A percentile compares a stretch with the other conserved stretches of the same genome.
Evolutionary conservation across 2,113 vertebrate genomes (phyloP).

Genomic region (Antechinus stuartii): DNA sequence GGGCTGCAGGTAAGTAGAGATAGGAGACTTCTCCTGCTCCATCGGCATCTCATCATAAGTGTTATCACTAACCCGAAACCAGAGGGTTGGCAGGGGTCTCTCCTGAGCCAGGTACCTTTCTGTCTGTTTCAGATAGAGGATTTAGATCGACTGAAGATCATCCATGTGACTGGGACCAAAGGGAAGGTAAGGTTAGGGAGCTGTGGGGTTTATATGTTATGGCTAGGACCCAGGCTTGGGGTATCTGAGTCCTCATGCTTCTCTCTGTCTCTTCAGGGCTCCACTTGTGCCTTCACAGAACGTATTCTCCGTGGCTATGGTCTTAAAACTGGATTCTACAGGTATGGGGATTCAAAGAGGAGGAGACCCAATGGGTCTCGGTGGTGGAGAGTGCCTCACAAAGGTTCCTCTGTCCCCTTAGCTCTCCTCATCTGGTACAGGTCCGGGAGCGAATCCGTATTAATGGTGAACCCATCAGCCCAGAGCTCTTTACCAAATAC

Average conservation of each 20-base stretch:
- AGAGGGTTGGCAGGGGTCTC: neutral
- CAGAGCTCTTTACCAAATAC: slow-evolving; percentile 94
- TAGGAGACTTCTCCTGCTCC: rapidly evolving
- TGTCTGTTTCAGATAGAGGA: slow-evolving; percentile 89
- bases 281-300: slow-evolving; percentile 94
- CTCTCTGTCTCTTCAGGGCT: slow-evolving; percentile 86
- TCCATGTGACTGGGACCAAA: slow-evolving; percentile 97
- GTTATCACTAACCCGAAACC: neutral
- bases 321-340: slow-evolving; percentile 96
- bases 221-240: neutral
- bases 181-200: slow-evolving; percentile 91
- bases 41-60: neutral
- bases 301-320: slow-evolving; percentile 91
- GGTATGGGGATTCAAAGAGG: slow-evolving; percentile 81
- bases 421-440: slow-evolving; percentile 97
- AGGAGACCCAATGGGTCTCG: neutral
- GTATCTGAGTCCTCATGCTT: neutral
- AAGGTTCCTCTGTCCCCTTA: slow-evolving; percentile 73
- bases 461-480: slow-evolving; percentile 93
- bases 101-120: slow-evolving; percentile 49
- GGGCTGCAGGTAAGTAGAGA: slow-evolving; percentile 87
- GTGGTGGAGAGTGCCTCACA: neutral
- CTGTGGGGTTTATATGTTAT: neutral
- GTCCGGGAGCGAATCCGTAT: slow-evolving; percentile 96
- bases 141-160: slow-evolving; percentile 93